phyloP scores from a whole-genome alignment of 2,797 vertebrate species.

The Spatula clypeata region DNA sequence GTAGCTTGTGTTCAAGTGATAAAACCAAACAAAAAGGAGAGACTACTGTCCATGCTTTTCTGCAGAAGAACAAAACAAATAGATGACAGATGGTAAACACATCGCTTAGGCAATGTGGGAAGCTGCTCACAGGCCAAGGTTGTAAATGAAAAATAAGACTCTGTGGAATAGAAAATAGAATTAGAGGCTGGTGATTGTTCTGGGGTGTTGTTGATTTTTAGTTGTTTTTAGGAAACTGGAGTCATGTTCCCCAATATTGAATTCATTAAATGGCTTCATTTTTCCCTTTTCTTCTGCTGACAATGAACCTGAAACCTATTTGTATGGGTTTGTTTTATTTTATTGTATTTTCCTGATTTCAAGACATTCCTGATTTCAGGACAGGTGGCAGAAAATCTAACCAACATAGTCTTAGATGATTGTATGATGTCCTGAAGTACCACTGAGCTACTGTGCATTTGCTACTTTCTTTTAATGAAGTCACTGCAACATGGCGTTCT shows the following conservation, averaged over 20 bases:
- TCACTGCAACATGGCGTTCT: neutral
- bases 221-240: neutral
- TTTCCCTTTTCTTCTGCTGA: neutral
- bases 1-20: neutral
- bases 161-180: slow-evolving; percentile 30
- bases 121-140: neutral
- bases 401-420: neutral
- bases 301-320: neutral
- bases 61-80: neutral
- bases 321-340: neutral
- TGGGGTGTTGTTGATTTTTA: neutral
- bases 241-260: neutral
- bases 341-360: neutral
- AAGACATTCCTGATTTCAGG: neutral
- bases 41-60: neutral
- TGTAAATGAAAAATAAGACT: neutral
- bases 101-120: neutral
- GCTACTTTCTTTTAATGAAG: slow-evolving; percentile 1
- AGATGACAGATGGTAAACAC: slow-evolving; percentile 1
- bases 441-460: neutral
- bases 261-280: neutral
- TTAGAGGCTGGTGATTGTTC: neutral
- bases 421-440: neutral
- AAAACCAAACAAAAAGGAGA: neutral
- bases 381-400: neutral